Evolutionary conservation across 2,113 vertebrate species (phyloP).

Genomic region (Anas platyrhynchos): DNA sequence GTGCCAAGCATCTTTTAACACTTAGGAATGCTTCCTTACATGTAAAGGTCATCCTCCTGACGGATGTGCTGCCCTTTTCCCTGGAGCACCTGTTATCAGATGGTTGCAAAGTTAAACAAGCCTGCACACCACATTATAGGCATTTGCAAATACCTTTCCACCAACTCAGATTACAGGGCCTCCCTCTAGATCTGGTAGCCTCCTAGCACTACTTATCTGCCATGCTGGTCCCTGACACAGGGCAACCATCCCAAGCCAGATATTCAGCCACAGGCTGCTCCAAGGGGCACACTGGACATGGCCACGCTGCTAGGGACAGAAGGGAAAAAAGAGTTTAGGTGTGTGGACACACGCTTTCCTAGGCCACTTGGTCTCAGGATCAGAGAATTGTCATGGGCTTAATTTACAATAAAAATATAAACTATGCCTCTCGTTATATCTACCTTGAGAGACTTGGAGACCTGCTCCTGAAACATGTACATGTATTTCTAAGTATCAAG

Average conservation of each 20-base stretch:
- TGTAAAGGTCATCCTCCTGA: background rate
- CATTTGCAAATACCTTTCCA: background rate
- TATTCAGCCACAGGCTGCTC: background rate
- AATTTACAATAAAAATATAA: background rate
- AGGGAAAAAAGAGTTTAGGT: background rate
- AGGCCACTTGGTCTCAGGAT: background rate
- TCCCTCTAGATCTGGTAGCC: background rate
- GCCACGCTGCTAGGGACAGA: background rate
- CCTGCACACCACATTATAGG: background rate
- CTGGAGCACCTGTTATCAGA: background rate
- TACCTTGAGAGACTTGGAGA: background rate
- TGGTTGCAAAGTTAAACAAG: background rate
- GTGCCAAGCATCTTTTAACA: background rate
- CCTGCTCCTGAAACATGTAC: background rate
- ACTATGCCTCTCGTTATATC: background rate
- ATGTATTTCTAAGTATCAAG: background rate
- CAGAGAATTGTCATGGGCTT: background rate
- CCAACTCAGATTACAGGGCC: background rate
- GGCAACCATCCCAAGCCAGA: no score
- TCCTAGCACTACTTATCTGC: background rate
- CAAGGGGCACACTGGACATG: fast-evolving
- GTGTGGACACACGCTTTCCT: background rate
- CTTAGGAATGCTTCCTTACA: background rate
- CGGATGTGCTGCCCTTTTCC: background rate
- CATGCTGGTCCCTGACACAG: background rate